Conservation (phyloP, 92 coral and sea anemone species). For the Phenganax stokvisi region DNA sequence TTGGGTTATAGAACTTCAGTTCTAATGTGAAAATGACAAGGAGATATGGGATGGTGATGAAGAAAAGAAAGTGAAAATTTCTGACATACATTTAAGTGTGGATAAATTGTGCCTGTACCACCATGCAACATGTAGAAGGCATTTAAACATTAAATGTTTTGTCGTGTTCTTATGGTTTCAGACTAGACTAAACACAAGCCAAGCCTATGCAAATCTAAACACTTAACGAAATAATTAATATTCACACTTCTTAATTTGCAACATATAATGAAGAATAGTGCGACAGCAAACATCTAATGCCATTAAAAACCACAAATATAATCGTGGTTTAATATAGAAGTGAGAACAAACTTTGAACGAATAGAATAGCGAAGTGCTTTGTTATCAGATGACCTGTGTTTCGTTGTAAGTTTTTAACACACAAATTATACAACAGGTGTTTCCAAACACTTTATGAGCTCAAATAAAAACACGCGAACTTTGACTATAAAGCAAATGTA, state of each 20-base stretch:
- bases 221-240: neutral
- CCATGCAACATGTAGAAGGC: too few relatives aligned
- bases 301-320: neutral
- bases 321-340: neutral
- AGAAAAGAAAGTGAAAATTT: too few relatives aligned
- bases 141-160: too few relatives aligned
- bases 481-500: neutral
- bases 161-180: neutral
- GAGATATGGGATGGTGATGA: too few relatives aligned
- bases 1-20: too few relatives aligned
- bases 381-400: constrained; percentile 23
- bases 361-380: constrained; percentile 10
- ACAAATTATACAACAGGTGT: constrained; percentile 33
- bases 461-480: neutral
- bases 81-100: too few relatives aligned
- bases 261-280: constrained; percentile 1
- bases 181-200: neutral
- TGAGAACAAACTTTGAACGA: neutral
- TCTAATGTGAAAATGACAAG: too few relatives aligned
- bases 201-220: neutral
- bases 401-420: neutral
- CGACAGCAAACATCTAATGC: neutral
- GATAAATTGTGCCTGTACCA: too few relatives aligned
- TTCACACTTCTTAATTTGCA: neutral
- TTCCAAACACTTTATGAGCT: constrained; percentile 1